Conservation (phyloP, 1,140 invertebrate genomes). For the Temnothorax curvispinosus region DNA sequence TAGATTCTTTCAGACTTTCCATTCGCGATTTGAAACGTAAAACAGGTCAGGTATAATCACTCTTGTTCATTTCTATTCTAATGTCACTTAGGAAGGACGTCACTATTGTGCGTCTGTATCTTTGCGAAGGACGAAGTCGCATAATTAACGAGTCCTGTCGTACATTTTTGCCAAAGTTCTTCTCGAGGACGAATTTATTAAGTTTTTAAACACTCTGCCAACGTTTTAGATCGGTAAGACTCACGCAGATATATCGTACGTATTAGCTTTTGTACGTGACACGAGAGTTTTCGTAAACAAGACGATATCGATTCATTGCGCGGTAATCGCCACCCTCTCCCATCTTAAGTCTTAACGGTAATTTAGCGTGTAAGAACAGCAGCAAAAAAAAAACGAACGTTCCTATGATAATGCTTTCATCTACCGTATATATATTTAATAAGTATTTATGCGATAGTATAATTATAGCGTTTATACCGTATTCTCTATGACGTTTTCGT, state of each 20-base stretch:
- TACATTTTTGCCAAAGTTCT: slow-evolving; percentile 51
- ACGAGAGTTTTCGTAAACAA: slow-evolving; percentile 49
- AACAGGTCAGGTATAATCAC: neutral
- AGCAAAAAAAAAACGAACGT: slow-evolving; percentile 74
- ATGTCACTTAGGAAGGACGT: neutral
- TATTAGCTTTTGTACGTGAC: slow-evolving; percentile 63
- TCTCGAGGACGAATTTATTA: slow-evolving; percentile 29
- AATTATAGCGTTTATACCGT: slow-evolving; percentile 66
- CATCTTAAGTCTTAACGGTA: slow-evolving; percentile 67
- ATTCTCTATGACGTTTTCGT: slow-evolving; percentile 60
- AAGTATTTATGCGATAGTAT: slow-evolving; percentile 71
- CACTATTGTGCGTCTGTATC: neutral
- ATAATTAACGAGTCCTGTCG: slow-evolving; percentile 13
- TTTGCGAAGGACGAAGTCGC: neutral
- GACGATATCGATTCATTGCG: slow-evolving; percentile 54
- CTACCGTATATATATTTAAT: slow-evolving; percentile 71
- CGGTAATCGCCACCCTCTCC: slow-evolving; percentile 36
- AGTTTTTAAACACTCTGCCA: slow-evolving; percentile 50
- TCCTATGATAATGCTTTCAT: slow-evolving; percentile 81
- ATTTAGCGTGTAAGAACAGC: slow-evolving; percentile 62
- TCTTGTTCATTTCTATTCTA: neutral
- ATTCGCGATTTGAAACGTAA: neutral
- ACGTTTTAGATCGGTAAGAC: slow-evolving; percentile 42
- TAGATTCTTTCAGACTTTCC: neutral
- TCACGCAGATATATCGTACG: slow-evolving; percentile 50